These are phyloP conservation scores for Spodoptera frugiperda DNA, from an alignment of 1,140 invertebrate genomes.

Conservation along the genomic window DNA sequence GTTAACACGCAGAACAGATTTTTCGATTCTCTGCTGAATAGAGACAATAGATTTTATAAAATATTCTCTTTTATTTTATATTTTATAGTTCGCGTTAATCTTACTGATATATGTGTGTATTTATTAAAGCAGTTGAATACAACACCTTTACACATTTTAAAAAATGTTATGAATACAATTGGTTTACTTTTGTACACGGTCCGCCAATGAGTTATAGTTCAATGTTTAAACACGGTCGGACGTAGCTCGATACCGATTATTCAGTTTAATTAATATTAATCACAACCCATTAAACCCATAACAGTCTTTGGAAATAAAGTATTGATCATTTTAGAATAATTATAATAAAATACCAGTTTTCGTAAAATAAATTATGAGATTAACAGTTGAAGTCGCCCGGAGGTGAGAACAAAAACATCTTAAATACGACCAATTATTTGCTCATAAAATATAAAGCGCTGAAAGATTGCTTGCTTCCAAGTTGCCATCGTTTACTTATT, in stretches of 20 bases:
- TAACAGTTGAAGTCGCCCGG: too few relatives aligned
- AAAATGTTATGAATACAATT: neutral
- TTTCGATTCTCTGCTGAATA: constrained; percentile 14
- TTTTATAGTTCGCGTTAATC: neutral
- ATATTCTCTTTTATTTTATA: neutral
- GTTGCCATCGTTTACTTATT: constrained; percentile 16
- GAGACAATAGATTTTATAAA: constrained; percentile 8
- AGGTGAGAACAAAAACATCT: too few relatives aligned
- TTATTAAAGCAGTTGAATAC: neutral
- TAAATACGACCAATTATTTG: neutral
- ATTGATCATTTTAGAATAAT: too few relatives aligned
- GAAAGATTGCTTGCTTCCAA: constrained; percentile 1
- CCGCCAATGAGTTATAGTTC: too few relatives aligned
- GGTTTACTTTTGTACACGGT: too few relatives aligned
- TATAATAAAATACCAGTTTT: too few relatives aligned
- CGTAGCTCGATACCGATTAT: neutral
- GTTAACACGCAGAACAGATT: constrained; percentile 23
- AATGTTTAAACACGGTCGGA: too few relatives aligned
- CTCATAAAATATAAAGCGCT: constrained; percentile 4
- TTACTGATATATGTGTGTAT: neutral
- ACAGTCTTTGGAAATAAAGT: too few relatives aligned
- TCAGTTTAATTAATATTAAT: neutral
- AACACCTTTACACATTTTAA: neutral
- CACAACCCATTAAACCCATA: neutral
- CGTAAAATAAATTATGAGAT: too few relatives aligned